phyloP scores from a whole-genome alignment of 2,797 vertebrate species.

The Gallinago solitaria region DNA sequence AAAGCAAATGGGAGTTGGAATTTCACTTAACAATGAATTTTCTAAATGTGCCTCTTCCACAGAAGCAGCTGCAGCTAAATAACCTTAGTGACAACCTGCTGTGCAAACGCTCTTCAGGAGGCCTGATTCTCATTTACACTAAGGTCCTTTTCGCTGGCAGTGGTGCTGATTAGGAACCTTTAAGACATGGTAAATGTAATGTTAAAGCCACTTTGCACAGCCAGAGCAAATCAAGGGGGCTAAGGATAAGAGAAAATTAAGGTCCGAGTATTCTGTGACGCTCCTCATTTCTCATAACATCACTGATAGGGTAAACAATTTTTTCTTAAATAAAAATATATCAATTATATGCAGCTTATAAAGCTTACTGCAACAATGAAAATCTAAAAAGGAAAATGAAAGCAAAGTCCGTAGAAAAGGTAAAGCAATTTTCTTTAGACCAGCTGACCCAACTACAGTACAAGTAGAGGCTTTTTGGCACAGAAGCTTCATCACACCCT shows the following conservation, averaged over 20 bases:
- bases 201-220: slow-evolving; percentile 4
- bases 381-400: neutral
- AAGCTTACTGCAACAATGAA: neutral
- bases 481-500: neutral
- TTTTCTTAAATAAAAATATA: neutral
- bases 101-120: neutral
- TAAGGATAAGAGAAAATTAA: neutral
- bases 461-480: neutral
- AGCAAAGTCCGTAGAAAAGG: neutral
- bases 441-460: neutral
- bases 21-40: neutral
- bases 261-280: neutral
- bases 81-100: neutral
- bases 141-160: neutral
- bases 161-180: neutral
- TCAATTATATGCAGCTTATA: neutral
- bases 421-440: neutral
- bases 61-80: neutral
- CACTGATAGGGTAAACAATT: neutral
- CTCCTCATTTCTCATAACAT: neutral
- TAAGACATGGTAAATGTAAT: neutral
- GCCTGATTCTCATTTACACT: neutral
- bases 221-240: neutral
- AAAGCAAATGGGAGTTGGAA: neutral
- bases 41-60: neutral